Percentiles rank a stretch among this genome's conserved stretches.
phyloP scores from a whole-genome alignment of 1,140 invertebrate species.

The Drosophila nebulosa region DNA sequence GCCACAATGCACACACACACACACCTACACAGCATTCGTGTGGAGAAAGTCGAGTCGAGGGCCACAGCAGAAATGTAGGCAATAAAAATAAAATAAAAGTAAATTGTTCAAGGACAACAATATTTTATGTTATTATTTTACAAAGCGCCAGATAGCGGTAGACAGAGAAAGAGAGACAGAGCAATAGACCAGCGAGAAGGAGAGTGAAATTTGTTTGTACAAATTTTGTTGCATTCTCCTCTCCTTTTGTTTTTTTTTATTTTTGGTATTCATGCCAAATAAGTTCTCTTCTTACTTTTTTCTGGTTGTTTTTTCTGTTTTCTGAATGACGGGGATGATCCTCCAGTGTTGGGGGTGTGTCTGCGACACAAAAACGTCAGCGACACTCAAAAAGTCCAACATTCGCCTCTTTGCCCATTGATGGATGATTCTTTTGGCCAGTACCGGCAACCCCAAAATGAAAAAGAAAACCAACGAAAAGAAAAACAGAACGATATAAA shows the following conservation, averaged over 20 bases:
- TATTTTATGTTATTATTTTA: slow-evolving; percentile 78
- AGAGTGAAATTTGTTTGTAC: not conserved
- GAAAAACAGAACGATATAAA: slow-evolving; percentile 10
- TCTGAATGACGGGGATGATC: slow-evolving; percentile 17
- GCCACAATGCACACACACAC: slow-evolving; percentile 59
- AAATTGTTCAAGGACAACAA: slow-evolving; percentile 79
- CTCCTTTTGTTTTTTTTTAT: slow-evolving; percentile 8
- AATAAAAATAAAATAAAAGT: slow-evolving; percentile 80
- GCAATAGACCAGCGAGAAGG: not conserved
- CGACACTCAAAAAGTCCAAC: slow-evolving; percentile 46
- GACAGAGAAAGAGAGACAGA: not conserved
- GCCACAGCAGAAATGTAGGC: slow-evolving; percentile 48
- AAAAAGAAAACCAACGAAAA: not conserved
- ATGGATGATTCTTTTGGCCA: slow-evolving; percentile 72
- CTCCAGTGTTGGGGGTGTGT: slow-evolving; percentile 18
- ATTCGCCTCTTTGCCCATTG: slow-evolving; percentile 67
- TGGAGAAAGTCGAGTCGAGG: slow-evolving; percentile 1
- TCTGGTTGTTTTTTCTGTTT: no score
- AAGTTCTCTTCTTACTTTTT: slow-evolving; percentile 39
- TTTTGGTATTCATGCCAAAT: slow-evolving; percentile 29
- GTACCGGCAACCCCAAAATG: not conserved
- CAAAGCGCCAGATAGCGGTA: slow-evolving; percentile 13
- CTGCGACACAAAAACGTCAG: slow-evolving; percentile 68
- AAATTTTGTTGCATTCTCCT: not conserved
- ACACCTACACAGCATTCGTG: slow-evolving; percentile 26